These are phyloP conservation scores for Caradrina clavipalpis DNA, from an alignment of 2,888 invertebrate species.

Conservation along the genomic window DNA sequence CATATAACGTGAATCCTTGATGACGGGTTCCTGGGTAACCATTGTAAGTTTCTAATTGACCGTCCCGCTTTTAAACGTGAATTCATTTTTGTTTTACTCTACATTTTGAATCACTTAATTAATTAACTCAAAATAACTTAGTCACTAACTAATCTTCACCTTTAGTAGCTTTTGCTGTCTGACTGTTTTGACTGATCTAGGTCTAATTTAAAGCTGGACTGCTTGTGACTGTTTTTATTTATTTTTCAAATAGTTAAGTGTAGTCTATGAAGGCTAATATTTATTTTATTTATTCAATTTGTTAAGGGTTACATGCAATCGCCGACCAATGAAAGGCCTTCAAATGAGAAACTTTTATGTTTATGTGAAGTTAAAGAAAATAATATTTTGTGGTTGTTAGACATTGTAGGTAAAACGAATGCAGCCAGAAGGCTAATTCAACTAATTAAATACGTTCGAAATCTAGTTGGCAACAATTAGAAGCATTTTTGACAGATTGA, in stretches of 20 bases:
- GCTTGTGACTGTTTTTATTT: not conserved
- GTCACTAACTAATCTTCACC: conserved; percentile 40
- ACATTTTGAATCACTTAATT: conserved; percentile 8
- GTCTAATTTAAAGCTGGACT: not conserved
- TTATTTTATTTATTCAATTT: too few relatives aligned
- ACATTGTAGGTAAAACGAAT: not conserved
- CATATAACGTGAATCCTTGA: conserved; percentile 61
- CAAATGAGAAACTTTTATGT: too few relatives aligned
- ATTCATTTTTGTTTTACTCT: conserved; percentile 18
- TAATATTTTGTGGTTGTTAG: too few relatives aligned
- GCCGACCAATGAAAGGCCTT: too few relatives aligned
- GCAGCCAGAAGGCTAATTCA: not conserved
- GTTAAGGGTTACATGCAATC: too few relatives aligned
- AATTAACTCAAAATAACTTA: conserved; percentile 19
- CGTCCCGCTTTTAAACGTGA: conserved; percentile 12
- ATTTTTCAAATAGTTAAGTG: conserved; percentile 3
- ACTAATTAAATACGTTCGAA: too few relatives aligned
- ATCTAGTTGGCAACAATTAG: too few relatives aligned
- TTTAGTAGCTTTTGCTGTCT: conserved; percentile 22
- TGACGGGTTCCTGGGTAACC: conserved; percentile 40
- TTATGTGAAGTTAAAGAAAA: too few relatives aligned
- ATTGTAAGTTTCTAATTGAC: conserved; percentile 54
- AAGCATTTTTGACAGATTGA: too few relatives aligned
- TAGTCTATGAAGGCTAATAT: not conserved
- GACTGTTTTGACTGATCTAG: conserved; percentile 14